Conservation (phyloP, 2,888 invertebrate species). For the Drosophila nr. fundita region DNA sequence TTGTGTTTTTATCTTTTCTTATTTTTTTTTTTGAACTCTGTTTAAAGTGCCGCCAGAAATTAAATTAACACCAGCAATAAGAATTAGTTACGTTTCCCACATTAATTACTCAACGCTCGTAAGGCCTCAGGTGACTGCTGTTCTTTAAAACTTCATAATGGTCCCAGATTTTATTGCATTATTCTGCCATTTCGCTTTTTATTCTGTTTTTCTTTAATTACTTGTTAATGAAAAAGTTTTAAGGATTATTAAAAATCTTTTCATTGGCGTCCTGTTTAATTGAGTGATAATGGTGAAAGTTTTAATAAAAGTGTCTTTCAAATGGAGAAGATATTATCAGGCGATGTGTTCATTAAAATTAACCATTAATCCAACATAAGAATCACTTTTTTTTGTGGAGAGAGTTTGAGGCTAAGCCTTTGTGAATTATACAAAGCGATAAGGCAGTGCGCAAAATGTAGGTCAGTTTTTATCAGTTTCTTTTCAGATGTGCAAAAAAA, state of each 20-base stretch:
- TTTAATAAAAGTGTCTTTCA: background rate
- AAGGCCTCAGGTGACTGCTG: slow-evolving; percentile 10
- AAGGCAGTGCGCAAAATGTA: background rate
- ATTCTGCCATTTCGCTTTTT: background rate
- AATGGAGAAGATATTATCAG: background rate
- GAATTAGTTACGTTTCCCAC: slow-evolving; percentile 51
- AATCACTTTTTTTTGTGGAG: background rate
- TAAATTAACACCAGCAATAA: slow-evolving; percentile 42
- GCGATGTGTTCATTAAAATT: background rate
- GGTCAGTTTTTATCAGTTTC: background rate
- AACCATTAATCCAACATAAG: background rate
- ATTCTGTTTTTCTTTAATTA: background rate
- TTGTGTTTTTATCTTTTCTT: slow-evolving; percentile 9
- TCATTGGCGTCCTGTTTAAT: slow-evolving; percentile 1
- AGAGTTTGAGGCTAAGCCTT: background rate
- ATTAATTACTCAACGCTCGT: slow-evolving; percentile 38
- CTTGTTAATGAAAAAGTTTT: slow-evolving; percentile 1
- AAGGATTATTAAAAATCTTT: background rate
- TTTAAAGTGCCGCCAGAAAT: slow-evolving; percentile 36
- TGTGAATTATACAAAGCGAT: background rate
- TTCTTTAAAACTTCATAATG: slow-evolving; percentile 20
- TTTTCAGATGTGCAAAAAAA: background rate
- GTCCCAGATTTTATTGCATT: slow-evolving; percentile 22
- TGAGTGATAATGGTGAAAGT: background rate
- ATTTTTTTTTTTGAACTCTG: slow-evolving; percentile 17